Percentiles rank a stretch among this genome's conserved stretches.
Conservation (phyloP, 2,888 invertebrate genomes). For the Lithosia quadra region DNA sequence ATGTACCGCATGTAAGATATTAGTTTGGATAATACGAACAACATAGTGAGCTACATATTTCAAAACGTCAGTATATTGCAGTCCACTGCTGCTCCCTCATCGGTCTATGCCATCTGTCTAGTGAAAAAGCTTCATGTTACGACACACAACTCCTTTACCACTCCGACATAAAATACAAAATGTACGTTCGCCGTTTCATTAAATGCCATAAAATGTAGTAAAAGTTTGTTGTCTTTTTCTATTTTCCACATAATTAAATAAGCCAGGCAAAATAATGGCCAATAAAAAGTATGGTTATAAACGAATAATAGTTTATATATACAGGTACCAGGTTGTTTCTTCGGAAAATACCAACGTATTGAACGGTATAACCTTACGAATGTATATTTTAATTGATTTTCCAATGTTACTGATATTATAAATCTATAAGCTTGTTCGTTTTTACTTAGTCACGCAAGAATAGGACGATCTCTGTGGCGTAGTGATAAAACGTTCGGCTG, state of each 20-base stretch:
- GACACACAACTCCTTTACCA: not conserved
- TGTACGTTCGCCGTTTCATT: not conserved
- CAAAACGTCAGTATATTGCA: not conserved
- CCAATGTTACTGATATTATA: not conserved
- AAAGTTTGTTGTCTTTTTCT: not conserved
- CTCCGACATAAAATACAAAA: not conserved
- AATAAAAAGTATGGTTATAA: constrained; percentile 2
- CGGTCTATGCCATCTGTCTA: not conserved
- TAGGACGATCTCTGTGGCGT: rapidly evolving
- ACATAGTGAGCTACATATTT: not conserved
- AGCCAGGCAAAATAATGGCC: not conserved
- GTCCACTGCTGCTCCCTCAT: not conserved
- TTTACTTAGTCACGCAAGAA: too few relatives aligned
- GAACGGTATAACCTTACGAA: not conserved
- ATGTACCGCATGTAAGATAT: not conserved
- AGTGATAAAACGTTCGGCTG: too few relatives aligned
- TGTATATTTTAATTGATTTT: not conserved
- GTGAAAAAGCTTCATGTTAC: not conserved
- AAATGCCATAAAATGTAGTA: not conserved
- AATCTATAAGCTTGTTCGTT: not conserved
- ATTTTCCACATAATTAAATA: not conserved
- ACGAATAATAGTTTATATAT: not conserved
- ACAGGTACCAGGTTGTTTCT: not conserved
- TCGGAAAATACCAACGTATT: not conserved
- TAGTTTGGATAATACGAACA: not conserved